Evolutionary conservation across 2,113 vertebrate species (phyloP).

Genomic region (Todiramphus saurophagus): DNA sequence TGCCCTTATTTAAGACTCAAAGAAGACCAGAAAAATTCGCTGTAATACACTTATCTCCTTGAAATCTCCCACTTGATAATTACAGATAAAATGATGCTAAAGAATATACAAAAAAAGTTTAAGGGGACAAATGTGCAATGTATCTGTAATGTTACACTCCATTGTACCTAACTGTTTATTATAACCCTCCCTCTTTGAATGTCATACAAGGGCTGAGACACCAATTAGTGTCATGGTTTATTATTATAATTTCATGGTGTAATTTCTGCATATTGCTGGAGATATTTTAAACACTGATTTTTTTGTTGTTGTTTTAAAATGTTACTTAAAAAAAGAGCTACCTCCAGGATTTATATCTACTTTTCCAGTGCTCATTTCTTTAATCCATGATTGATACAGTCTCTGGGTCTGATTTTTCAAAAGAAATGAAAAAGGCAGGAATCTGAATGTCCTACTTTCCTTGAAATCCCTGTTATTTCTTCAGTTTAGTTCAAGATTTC

Average conservation of each 20-base stretch:
- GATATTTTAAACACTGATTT: background rate
- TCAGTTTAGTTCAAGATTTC: background rate
- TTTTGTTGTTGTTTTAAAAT: background rate
- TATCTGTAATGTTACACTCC: background rate
- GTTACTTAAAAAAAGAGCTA: background rate
- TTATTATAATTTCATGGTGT: background rate
- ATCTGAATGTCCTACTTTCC: background rate
- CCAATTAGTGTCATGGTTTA: background rate
- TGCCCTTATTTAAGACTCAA: constrained; percentile 32
- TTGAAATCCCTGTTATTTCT: background rate
- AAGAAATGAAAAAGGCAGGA: background rate
- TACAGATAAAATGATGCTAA: constrained; percentile 5
- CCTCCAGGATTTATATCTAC: background rate
- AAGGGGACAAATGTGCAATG: background rate
- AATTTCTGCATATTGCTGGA: background rate
- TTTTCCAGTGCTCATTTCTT: background rate
- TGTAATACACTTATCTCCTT: background rate
- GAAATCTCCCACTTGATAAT: constrained; percentile 32
- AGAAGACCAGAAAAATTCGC: constrained; percentile 2
- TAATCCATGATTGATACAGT: background rate
- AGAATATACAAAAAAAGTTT: background rate
- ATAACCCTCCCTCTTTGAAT: background rate
- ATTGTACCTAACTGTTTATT: background rate
- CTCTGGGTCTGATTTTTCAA: background rate
- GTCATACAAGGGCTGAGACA: background rate